Percentiles rank a stretch among this genome's conserved stretches.
phyloP scores from a whole-genome alignment of 2,797 vertebrate species.

The Acipenser oxyrinchus region DNA sequence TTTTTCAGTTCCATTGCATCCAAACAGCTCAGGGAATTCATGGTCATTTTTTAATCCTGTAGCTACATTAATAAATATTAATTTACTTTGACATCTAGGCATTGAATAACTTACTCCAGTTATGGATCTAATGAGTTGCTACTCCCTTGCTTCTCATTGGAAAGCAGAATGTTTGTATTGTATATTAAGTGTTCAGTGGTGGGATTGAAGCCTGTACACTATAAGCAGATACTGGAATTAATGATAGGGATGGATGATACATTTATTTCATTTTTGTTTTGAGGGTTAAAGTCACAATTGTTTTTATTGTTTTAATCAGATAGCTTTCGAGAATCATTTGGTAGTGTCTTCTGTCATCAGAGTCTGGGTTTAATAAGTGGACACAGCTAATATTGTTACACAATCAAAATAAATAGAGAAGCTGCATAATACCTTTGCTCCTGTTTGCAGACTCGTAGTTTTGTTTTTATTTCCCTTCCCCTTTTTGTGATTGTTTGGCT shows the following conservation, averaged over 20 bases:
- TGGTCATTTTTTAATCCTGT: too few species aligned
- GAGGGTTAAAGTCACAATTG: constrained; percentile 11
- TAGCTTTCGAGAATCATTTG: constrained; percentile 31
- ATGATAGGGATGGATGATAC: background rate
- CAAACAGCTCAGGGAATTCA: too few species aligned
- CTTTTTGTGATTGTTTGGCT: constrained; percentile 46
- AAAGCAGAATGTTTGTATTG: background rate
- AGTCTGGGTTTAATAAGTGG: constrained; percentile 38
- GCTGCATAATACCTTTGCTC: constrained; percentile 43
- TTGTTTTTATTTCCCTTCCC: constrained; percentile 21
- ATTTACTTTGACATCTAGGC: too few species aligned
- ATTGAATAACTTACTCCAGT: too few species aligned
- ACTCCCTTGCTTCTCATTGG: constrained; percentile 10
- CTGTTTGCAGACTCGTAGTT: constrained; percentile 24
- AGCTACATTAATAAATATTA: too few species aligned
- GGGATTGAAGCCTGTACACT: constrained; percentile 3
- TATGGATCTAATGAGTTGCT: background rate
- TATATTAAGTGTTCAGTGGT: constrained; percentile 7
- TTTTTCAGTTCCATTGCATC: too few species aligned
- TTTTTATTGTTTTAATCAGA: constrained; percentile 35
- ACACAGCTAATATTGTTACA: constrained; percentile 45
- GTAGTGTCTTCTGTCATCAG: constrained; percentile 42
- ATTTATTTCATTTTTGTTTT: constrained; percentile 10
- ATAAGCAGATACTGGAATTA: background rate
- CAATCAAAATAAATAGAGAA: constrained; percentile 44